Base-by-base conservation (phyloP, 2,888 invertebrate genomes). In the Suillia variegata region DNA sequence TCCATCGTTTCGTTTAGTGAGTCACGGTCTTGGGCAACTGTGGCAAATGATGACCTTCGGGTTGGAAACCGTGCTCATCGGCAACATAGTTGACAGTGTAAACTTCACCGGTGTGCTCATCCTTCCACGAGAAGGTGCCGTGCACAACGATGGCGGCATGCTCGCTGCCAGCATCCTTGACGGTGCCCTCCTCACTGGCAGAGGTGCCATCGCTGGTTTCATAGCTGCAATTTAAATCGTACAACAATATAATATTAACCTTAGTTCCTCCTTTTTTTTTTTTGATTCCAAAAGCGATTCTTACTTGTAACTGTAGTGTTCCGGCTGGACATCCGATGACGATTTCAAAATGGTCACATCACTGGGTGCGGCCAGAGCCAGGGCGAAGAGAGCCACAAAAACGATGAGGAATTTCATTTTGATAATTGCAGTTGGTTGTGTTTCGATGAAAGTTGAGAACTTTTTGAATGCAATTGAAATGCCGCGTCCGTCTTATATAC, bases 331-430 rank as follows among this genome's bases (percentile, higher is more conserved):
- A 59, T 84, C 83, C 52, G 84, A 83, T 24, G 81, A 85, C 64
- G 85, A 85, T 62, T 84, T 83, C 38, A 87, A 55, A 64, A 87
- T 82, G 68, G 84, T 83, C 3, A 85, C 87, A 69, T 86, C 85
- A 33, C 65, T 62, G 54, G 72, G 68, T 26, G 71, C 73, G 58
- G 74, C 71, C 47, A 73, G 64, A 26, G 75, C 76, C 51, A 76
- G 69, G 51, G 75, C 76, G 62, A 75, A 67, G 47, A 75, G 68
- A 48, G 74, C 77, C 68, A 71, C 75, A 65, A 80, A 71, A 55
- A 77, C 74, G 62, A 78, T 67, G 62, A 73, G 64, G 71, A 76
- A 75, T 75, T 79, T 74, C 77, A 80, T 78, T 68, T 76, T 74
- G 67, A 54, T n/a, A 60, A 59, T 64, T 26, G 48, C 62, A 55